These are phyloP conservation scores for Norana najaformis DNA, from an alignment of 2,888 invertebrate species.

Conservation along the genomic window DNA sequence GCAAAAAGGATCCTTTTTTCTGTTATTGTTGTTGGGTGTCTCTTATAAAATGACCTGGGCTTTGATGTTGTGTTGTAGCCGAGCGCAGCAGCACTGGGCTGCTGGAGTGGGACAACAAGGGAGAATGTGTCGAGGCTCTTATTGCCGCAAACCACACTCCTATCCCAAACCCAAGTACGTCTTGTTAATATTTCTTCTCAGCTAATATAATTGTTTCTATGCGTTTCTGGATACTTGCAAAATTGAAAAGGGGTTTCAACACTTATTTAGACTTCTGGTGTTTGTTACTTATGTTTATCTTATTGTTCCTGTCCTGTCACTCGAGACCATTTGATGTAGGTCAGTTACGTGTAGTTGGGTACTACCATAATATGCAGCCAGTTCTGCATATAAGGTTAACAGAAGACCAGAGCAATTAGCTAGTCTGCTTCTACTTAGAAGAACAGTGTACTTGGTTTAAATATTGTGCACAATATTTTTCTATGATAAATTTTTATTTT, in stretches of 20 bases:
- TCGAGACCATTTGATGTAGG: background rate
- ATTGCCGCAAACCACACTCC: conserved; percentile 95
- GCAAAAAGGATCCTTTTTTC: background rate
- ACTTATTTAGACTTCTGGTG: too few species aligned
- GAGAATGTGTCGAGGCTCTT: conserved; percentile 90
- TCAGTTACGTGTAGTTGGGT: background rate
- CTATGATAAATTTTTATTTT: too few species aligned
- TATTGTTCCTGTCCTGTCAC: too few species aligned
- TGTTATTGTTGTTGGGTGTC: background rate
- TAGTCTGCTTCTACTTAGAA: too few species aligned
- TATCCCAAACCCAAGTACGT: conserved; percentile 88
- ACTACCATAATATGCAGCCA: background rate
- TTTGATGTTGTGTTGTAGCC: conserved; percentile 33
- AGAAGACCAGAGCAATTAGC: too few species aligned
- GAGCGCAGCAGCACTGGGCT: conserved; percentile 80
- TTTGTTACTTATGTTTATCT: too few species aligned
- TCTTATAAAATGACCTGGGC: background rate
- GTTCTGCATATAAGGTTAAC: too few species aligned
- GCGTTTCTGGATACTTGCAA: background rate
- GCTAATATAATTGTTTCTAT: background rate
- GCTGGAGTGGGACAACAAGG: conserved; percentile 88
- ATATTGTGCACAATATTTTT: too few species aligned
- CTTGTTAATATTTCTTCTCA: background rate
- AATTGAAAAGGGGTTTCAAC: background rate
- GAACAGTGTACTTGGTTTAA: too few species aligned